These are phyloP conservation scores for Papilio gigon DNA, from an alignment of 2,888 invertebrate genomes.

Conservation along the genomic window DNA sequence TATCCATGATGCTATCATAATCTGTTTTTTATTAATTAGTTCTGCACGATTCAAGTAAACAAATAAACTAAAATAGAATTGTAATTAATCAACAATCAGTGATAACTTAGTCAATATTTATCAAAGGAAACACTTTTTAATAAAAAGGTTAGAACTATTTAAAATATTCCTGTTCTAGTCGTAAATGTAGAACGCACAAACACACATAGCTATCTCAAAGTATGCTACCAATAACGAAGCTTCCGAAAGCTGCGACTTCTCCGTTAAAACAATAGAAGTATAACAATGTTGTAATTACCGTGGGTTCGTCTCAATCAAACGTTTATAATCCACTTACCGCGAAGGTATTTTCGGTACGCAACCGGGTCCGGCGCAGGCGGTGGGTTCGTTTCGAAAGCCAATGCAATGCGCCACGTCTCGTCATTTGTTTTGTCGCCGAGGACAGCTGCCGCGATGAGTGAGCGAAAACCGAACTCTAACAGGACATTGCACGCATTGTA, in stretches of 20 bases:
- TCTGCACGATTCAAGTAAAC: no score
- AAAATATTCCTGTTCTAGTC: no score
- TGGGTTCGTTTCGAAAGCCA: constrained; percentile 26
- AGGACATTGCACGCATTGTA: constrained; percentile 78
- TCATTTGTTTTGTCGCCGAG: constrained; percentile 48
- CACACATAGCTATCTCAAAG: not conserved
- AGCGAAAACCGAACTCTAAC: constrained; percentile 67
- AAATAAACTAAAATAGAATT: no score
- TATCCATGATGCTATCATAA: no score
- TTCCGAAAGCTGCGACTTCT: not conserved
- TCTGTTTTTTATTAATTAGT: no score
- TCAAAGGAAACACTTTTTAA: no score
- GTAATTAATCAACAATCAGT: no score
- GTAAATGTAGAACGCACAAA: not conserved
- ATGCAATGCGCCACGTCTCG: constrained; percentile 32
- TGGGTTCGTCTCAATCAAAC: constrained; percentile 13
- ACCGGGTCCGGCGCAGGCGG: not conserved
- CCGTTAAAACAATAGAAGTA: constrained; percentile 2
- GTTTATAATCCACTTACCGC: constrained; percentile 16
- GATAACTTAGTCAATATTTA: no score
- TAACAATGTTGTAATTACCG: constrained; percentile 6
- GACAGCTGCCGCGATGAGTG: constrained; percentile 76
- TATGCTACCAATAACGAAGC: not conserved
- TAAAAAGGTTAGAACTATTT: no score
- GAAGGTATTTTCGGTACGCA: constrained; percentile 23